Conservation (phyloP, 2,888 invertebrate genomes). For the Napeogenes inachia region DNA sequence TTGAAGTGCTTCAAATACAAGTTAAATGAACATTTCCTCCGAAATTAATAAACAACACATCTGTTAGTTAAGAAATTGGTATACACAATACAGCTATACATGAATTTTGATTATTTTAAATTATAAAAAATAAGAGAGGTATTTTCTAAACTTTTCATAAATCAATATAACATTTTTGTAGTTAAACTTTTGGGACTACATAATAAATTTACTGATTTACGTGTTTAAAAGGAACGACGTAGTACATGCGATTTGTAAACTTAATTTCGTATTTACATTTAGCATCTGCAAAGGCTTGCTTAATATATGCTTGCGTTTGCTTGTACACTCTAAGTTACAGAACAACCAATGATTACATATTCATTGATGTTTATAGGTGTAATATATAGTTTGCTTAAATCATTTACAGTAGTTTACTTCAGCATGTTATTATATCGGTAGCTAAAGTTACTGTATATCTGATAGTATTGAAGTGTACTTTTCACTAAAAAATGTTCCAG, state of each 20-base stretch:
- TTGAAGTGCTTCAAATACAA: constrained; percentile 26
- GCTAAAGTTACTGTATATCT: no score
- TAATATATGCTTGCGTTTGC: constrained; percentile 8
- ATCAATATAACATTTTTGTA: constrained; percentile 41
- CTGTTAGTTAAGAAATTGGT: constrained; percentile 22
- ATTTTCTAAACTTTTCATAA: no score
- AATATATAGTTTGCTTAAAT: no score
- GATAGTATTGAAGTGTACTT: no score
- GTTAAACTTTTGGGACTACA: constrained; percentile 42
- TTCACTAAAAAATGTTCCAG: no score
- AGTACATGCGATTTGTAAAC: constrained; percentile 19
- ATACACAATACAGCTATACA: background rate
- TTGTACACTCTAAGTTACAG: background rate
- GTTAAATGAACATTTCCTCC: constrained; percentile 29
- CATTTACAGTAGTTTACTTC: no score
- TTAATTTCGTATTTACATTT: constrained; percentile 54
- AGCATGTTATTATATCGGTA: no score
- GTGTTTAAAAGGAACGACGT: no score
- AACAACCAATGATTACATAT: no score
- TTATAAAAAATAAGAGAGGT: no score
- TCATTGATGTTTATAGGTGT: no score
- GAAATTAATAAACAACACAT: constrained; percentile 24
- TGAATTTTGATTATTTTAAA: constrained; percentile 10
- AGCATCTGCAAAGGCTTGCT: constrained; percentile 38
- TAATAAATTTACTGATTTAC: constrained; percentile 15